These are phyloP conservation scores for Sepiola atlantica DNA, from an alignment of 2,888 invertebrate genomes.

Conservation along the genomic window DNA sequence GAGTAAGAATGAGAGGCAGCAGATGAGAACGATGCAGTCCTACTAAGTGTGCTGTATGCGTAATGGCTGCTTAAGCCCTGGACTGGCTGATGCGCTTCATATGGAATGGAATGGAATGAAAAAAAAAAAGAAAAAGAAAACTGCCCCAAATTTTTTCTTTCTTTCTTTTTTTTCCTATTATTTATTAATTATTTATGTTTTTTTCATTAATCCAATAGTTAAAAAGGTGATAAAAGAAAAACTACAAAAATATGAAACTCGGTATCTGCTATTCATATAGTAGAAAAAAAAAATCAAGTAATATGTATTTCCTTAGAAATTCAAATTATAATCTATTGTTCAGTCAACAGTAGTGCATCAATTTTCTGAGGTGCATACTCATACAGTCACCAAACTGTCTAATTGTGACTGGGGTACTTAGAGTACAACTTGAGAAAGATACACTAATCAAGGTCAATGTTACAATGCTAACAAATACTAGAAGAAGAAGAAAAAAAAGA, in stretches of 20 bases:
- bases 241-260: background rate
- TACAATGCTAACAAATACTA: background rate
- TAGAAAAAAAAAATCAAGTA: background rate
- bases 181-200: background rate
- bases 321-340: constrained; percentile 32
- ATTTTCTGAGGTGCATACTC: background rate
- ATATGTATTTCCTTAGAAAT: constrained; percentile 1
- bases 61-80: constrained; percentile 32
- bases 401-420: constrained; percentile 12
- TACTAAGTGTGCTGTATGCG: constrained; percentile 13
- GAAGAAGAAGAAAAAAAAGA: background rate
- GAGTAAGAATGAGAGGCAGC: background rate
- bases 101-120: constrained; percentile 13
- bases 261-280: background rate
- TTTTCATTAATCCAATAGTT: background rate
- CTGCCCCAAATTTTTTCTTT: background rate
- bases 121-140: background rate
- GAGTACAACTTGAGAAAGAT: background rate
- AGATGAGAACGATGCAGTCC: constrained; percentile 12
- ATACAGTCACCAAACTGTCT: background rate
- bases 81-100: constrained; percentile 21
- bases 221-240: background rate
- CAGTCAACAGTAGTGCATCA: constrained; percentile 20
- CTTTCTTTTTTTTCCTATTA: background rate
- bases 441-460: background rate